Conservation (phyloP, 2,888 invertebrate genomes). For the Diarsia rubi region DNA sequence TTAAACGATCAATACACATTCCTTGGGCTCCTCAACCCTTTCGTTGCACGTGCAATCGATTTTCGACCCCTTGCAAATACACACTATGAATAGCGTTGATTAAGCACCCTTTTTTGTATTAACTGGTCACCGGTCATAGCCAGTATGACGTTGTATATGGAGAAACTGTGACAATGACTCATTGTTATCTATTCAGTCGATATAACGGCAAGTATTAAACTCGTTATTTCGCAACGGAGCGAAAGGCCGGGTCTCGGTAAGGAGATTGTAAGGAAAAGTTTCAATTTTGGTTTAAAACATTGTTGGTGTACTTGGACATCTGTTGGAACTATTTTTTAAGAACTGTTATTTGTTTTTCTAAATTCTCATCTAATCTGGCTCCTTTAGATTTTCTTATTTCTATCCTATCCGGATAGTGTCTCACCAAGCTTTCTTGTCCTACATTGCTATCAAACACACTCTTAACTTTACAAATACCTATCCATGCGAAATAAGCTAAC, state of each 20-base stretch:
- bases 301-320: not conserved
- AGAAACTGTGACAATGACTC: constrained; percentile 65
- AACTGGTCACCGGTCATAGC: constrained; percentile 26
- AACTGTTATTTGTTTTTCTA: not conserved
- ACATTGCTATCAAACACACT: not conserved
- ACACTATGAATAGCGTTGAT: constrained; percentile 55
- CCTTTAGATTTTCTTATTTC: not conserved
- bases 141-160: constrained; percentile 38
- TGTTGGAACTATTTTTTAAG: not conserved
- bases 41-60: constrained; percentile 65
- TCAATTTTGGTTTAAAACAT: constrained; percentile 40
- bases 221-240: constrained; percentile 58
- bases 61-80: constrained; percentile 67
- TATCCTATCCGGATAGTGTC: not conserved
- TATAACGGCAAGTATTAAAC: constrained; percentile 59
- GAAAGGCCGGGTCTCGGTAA: constrained; percentile 59
- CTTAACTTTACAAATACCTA: not conserved
- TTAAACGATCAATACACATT: constrained; percentile 33
- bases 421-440: not conserved
- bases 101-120: constrained; percentile 51
- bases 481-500: not conserved
- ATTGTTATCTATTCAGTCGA: constrained; percentile 66
- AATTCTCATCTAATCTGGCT: not conserved
- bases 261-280: constrained; percentile 47
- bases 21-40: constrained; percentile 54